phyloP scores from a whole-genome alignment of 1,140 invertebrate species.

The Drosophila suzukii region DNA sequence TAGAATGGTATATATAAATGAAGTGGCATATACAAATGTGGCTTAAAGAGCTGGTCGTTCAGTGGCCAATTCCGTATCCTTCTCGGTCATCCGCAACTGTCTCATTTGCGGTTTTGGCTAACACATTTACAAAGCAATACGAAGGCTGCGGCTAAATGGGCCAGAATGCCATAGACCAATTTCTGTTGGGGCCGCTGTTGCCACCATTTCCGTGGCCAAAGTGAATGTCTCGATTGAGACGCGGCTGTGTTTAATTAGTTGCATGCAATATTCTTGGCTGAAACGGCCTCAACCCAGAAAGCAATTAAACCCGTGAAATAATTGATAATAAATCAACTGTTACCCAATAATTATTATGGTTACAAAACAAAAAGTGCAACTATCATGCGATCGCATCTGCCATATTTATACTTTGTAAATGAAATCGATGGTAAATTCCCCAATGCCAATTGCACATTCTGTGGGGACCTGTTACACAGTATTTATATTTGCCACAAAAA shows the following conservation, averaged over 20 bases:
- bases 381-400: neutral
- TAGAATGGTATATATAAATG: too few species aligned
- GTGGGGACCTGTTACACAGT: constrained; percentile 19
- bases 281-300: neutral
- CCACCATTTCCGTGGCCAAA: constrained; percentile 10
- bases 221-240: neutral
- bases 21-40: neutral
- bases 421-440: constrained; percentile 15
- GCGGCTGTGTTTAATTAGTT: constrained; percentile 35
- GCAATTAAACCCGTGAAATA: constrained; percentile 3
- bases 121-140: constrained; percentile 46
- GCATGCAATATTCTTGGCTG: constrained; percentile 9
- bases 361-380: neutral
- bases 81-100: neutral
- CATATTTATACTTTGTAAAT: neutral
- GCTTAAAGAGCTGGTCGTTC: constrained; percentile 14
- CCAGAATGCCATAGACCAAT: constrained; percentile 3
- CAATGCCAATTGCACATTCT: constrained; percentile 1
- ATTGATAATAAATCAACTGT: constrained; percentile 11
- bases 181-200: constrained; percentile 16
- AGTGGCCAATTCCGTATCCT: constrained; percentile 4
- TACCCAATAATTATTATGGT: constrained; percentile 1
- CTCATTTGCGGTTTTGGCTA: constrained; percentile 36
- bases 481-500: constrained; percentile 30
- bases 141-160: constrained; percentile 23